Evolutionary conservation across 2,113 vertebrate genomes (phyloP).

Genomic region (Panthera uncia): DNA sequence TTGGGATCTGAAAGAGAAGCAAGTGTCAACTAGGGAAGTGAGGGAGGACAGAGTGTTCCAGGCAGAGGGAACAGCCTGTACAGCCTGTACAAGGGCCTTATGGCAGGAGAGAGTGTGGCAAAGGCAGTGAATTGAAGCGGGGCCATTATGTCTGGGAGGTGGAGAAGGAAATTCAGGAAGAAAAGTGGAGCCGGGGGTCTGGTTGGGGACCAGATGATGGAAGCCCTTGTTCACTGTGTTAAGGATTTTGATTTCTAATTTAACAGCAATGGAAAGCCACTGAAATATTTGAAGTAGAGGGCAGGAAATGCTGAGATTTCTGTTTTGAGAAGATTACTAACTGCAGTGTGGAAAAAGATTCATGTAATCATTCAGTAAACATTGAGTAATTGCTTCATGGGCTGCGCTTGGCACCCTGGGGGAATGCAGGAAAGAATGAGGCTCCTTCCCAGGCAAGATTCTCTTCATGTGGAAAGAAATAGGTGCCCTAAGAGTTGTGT

Average conservation of each 20-base stretch:
- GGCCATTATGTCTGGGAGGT: not conserved
- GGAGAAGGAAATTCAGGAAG: not conserved
- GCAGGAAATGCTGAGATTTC: slow-evolving; percentile 42
- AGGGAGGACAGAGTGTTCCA: not conserved
- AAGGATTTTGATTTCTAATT: not conserved
- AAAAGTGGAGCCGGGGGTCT: not conserved
- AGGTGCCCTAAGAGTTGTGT: not conserved
- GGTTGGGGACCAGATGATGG: not conserved
- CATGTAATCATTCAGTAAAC: not conserved
- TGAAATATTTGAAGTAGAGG: not conserved
- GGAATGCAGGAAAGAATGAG: not conserved
- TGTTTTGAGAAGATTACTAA: slow-evolving; percentile 11
- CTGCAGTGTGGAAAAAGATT: slow-evolving; percentile 3
- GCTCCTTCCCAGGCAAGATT: not conserved
- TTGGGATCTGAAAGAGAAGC: not conserved
- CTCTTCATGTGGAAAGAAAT: not conserved
- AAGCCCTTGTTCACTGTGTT: not conserved
- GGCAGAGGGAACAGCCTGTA: not conserved
- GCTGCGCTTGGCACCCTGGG: not conserved
- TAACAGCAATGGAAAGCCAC: not conserved
- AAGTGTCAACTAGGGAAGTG: not conserved
- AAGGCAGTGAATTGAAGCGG: not conserved
- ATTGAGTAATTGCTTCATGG: slow-evolving; percentile 31
- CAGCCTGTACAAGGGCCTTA: not conserved
- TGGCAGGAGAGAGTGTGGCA: not conserved